These are phyloP conservation scores for Tineola bisselliella DNA, from an alignment of 2,888 invertebrate genomes.

Conservation along the genomic window DNA sequence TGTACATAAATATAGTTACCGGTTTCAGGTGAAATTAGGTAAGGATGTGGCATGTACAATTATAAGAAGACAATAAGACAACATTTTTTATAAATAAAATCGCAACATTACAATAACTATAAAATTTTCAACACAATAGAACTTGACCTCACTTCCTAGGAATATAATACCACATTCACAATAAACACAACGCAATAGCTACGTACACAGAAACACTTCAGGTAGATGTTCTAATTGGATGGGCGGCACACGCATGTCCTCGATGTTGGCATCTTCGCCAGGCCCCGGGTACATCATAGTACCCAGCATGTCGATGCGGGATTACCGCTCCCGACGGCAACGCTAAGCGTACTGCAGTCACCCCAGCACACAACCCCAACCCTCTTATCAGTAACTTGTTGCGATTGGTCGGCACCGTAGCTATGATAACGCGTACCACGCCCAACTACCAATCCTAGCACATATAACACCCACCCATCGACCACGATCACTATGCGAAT, in stretches of 20 bases:
- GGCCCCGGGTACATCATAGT: conserved; percentile 58
- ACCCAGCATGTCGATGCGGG: conserved; percentile 48
- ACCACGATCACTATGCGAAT: conserved; percentile 55
- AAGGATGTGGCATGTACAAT: too few species aligned
- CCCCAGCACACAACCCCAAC: conserved; percentile 52
- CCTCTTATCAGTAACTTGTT: conserved; percentile 46
- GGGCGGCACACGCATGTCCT: conserved; percentile 75
- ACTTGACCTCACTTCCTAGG: neutral
- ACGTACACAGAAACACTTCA: conserved; percentile 78
- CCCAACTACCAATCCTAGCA: conserved; percentile 51
- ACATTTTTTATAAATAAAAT: neutral
- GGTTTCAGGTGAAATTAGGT: too few species aligned
- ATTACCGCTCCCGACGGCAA: conserved; percentile 45
- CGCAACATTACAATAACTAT: neutral
- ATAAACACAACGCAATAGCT: conserved; percentile 22
- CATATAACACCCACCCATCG: conserved; percentile 47
- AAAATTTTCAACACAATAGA: conserved; percentile 18
- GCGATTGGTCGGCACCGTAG: conserved; percentile 43
- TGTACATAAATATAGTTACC: too few species aligned
- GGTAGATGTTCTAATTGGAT: conserved; percentile 78
- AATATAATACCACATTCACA: conserved; percentile 21
- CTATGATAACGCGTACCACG: conserved; percentile 58
- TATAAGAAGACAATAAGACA: too few species aligned
- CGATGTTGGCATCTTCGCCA: conserved; percentile 43
- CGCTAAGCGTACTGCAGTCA: conserved; percentile 51